These are phyloP conservation scores for Campoplex capitator DNA, from an alignment of 2,888 invertebrate genomes.

Conservation along the genomic window DNA sequence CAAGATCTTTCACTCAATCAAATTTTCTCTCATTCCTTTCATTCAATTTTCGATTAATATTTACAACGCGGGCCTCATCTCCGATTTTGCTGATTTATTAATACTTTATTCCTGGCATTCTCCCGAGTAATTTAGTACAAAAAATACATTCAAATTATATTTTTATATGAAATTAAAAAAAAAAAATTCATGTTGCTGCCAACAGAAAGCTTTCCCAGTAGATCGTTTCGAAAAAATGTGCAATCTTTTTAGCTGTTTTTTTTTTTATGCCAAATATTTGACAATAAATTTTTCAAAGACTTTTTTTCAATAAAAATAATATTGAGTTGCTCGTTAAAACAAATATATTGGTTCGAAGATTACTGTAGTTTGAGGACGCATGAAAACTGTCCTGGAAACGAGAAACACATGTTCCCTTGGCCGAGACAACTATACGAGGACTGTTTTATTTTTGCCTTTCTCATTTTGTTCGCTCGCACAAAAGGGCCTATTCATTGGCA, in stretches of 20 bases:
- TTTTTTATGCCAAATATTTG: neutral
- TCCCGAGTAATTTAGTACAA: too few species aligned
- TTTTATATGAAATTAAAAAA: too few species aligned
- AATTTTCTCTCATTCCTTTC: too few species aligned
- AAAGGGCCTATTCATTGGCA: conserved; percentile 62
- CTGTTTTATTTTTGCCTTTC: conserved; percentile 24
- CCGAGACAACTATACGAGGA: conserved; percentile 17
- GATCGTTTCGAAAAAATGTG: neutral
- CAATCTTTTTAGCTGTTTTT: neutral
- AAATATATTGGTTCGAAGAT: neutral
- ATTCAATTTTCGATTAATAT: too few species aligned
- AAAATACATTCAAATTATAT: too few species aligned
- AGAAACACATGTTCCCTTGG: conserved; percentile 35
- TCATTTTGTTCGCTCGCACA: conserved; percentile 25
- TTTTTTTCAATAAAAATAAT: neutral
- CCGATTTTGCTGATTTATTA: too few species aligned
- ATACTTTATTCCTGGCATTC: too few species aligned
- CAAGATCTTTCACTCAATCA: too few species aligned
- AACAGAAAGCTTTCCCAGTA: too few species aligned
- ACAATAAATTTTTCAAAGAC: neutral
- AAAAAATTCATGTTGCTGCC: too few species aligned
- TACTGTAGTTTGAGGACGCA: neutral
- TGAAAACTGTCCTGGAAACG: conserved; percentile 35
- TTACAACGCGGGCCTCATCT: too few species aligned
- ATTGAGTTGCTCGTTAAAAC: neutral